Conservation (phyloP, 1,140 invertebrate genomes). For the Manduca sexta region DNA sequence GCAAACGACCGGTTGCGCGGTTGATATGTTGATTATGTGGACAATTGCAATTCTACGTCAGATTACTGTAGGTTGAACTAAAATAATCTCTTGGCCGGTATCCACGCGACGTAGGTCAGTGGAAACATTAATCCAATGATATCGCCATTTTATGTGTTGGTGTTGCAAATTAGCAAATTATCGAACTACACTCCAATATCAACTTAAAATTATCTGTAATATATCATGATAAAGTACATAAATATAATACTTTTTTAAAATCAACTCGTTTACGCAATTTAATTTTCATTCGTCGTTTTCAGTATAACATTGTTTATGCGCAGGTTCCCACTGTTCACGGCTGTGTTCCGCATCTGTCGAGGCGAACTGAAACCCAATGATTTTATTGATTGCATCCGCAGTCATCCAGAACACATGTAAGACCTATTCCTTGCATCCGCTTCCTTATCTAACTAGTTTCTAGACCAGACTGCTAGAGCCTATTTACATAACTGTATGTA, state of each 20-base stretch:
- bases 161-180: conserved; percentile 1
- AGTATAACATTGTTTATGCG: conserved; percentile 16
- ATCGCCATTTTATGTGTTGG: background rate
- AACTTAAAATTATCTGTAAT: too few species aligned
- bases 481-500: conserved; percentile 22
- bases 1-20: background rate
- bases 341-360: conserved; percentile 93
- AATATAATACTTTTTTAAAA: too few species aligned
- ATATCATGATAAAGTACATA: too few species aligned
- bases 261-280: too few species aligned
- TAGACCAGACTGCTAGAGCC: conserved; percentile 26
- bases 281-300: too few species aligned
- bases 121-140: background rate
- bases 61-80: conserved; percentile 5
- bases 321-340: conserved; percentile 96
- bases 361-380: conserved; percentile 85
- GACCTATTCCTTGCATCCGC: conserved; percentile 26
- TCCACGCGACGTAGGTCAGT: conserved; percentile 40
- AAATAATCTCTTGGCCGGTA: conserved; percentile 46
- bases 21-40: background rate
- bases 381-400: conserved; percentile 93
- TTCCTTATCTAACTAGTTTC: conserved; percentile 30
- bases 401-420: conserved; percentile 98
- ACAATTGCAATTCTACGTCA: background rate
- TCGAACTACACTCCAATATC: too few species aligned